phyloP scores from a whole-genome alignment of 2,888 invertebrate genomes.

The Catocala sponsa region DNA sequence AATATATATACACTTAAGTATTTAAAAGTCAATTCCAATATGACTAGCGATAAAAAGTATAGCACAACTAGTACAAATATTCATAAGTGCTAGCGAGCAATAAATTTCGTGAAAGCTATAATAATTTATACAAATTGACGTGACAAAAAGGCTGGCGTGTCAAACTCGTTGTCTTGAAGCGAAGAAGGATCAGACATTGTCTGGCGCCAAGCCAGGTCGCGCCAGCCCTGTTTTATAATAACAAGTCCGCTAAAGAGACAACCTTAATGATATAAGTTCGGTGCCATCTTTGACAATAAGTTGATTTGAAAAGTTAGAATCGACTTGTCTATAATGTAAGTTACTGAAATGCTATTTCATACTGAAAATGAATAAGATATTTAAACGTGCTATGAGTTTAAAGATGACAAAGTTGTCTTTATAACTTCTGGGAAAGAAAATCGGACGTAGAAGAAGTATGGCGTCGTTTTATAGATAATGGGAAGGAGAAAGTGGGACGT shows the following conservation, averaged over 20 bases:
- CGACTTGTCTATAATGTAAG: constrained; percentile 3
- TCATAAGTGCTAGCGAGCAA: neutral
- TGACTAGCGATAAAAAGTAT: too few species aligned
- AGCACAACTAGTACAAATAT: neutral
- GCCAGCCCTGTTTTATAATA: constrained; percentile 26
- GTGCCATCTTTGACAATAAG: constrained; percentile 8
- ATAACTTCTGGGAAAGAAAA: too few species aligned
- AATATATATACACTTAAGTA: too few species aligned
- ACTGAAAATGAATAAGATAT: too few species aligned
- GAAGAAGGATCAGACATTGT: constrained; percentile 26
- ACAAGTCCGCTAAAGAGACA: constrained; percentile 26
- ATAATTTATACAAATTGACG: constrained; percentile 8
- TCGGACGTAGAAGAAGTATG: too few species aligned
- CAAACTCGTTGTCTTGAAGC: constrained; percentile 15
- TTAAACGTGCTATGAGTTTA: too few species aligned
- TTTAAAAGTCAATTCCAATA: too few species aligned
- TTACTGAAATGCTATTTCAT: too few species aligned
- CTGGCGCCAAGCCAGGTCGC: constrained; percentile 10
- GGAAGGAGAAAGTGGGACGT: too few species aligned
- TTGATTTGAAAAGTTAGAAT: constrained; percentile 14
- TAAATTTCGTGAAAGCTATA: constrained; percentile 7
- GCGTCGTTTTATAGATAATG: too few species aligned
- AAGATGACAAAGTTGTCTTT: too few species aligned
- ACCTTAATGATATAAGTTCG: constrained; percentile 33
- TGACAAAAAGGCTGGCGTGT: constrained; percentile 14